Conservation (phyloP, 2,113 vertebrate genomes). For the Myrmophylax atrothorax region DNA sequence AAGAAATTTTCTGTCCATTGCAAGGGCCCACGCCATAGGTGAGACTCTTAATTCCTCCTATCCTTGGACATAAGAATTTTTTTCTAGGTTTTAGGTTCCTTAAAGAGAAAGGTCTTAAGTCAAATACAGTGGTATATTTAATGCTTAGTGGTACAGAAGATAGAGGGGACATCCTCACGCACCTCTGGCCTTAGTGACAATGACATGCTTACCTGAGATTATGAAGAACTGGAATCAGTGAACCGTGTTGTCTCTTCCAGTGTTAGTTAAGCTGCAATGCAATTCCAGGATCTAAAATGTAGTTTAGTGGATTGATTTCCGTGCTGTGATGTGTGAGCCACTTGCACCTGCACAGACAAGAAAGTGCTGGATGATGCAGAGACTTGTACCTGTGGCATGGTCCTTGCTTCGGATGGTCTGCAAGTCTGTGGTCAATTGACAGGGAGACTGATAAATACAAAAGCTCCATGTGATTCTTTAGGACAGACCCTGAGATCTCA, state of each 20-base stretch:
- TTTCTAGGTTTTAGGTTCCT: background rate
- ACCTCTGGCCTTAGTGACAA: background rate
- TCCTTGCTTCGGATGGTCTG: background rate
- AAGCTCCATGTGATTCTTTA: background rate
- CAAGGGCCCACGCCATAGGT: background rate
- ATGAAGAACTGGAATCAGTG: background rate
- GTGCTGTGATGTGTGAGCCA: background rate
- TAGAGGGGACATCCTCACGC: background rate
- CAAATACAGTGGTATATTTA: background rate
- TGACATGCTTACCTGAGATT: background rate
- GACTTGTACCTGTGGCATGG: background rate
- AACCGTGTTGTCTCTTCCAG: background rate
- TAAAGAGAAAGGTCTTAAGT: background rate
- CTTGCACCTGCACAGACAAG: background rate
- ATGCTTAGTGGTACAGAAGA: background rate
- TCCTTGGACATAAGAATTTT: background rate
- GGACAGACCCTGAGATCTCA: background rate
- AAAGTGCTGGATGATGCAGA: fast-evolving
- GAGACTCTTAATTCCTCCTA: background rate
- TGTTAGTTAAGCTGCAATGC: background rate
- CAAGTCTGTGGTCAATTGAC: background rate
- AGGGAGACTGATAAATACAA: background rate
- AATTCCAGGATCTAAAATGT: background rate
- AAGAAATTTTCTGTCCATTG: background rate
- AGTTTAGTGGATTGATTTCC: background rate